Conservation (phyloP, 2,113 vertebrate species). For the Dryoscopus gambensis region DNA sequence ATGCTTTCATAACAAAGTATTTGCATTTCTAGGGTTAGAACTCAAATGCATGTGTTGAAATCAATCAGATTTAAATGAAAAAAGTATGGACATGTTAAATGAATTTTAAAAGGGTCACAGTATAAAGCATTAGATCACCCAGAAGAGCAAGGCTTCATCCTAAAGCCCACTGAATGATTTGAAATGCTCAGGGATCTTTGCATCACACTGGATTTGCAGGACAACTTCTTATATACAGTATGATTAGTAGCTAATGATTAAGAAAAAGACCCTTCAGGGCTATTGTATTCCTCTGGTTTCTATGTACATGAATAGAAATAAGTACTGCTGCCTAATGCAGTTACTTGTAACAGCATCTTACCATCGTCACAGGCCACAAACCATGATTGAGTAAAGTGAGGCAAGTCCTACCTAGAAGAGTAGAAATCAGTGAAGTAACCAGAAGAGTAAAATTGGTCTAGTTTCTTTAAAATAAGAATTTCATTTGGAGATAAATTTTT, state of each 20-base stretch:
- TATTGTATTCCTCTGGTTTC: neutral
- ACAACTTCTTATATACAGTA: neutral
- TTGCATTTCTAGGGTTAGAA: neutral
- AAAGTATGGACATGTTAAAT: fast-evolving
- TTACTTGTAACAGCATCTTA: neutral
- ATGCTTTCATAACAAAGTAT: neutral
- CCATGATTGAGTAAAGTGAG: neutral
- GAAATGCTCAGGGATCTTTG: neutral
- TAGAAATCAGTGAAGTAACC: neutral
- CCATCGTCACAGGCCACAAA: neutral
- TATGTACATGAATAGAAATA: neutral
- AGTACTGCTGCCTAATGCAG: neutral
- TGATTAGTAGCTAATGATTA: neutral
- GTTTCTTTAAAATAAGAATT: neutral
- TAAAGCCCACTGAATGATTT: neutral
- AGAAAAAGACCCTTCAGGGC: neutral
- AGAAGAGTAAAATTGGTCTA: neutral
- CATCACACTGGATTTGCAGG: neutral
- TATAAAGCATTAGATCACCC: neutral
- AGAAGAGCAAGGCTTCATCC: neutral
- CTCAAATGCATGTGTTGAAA: neutral
- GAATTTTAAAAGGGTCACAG: neutral
- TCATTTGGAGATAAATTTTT: neutral
- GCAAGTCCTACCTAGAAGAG: neutral
- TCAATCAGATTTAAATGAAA: neutral